Evolutionary conservation across 1,140 invertebrate genomes (phyloP).

Genomic region (Archivesica marissinica): DNA sequence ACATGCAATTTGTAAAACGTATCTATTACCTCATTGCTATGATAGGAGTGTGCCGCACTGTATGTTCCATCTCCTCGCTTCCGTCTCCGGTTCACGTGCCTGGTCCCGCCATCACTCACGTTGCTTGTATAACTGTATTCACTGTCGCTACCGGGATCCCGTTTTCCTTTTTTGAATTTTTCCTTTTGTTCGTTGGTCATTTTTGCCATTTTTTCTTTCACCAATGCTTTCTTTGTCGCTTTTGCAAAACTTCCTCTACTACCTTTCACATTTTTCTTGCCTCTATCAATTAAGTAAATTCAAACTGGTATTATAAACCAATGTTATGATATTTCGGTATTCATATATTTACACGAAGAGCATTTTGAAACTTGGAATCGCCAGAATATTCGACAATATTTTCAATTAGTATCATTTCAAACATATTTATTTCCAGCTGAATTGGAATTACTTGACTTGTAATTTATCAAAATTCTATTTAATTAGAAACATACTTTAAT

Average conservation of each 20-base stretch:
- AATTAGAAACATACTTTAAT: too few relatives aligned
- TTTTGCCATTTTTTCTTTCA: conserved; percentile 48
- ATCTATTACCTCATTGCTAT: conserved; percentile 75
- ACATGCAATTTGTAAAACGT: background rate
- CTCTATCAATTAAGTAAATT: conserved; percentile 13
- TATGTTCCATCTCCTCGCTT: conserved; percentile 81
- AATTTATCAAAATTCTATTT: too few relatives aligned
- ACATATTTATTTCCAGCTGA: too few relatives aligned
- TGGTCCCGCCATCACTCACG: conserved; percentile 81
- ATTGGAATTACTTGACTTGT: too few relatives aligned
- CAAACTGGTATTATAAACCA: too few relatives aligned
- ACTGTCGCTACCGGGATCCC: conserved; percentile 79
- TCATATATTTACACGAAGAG: too few relatives aligned
- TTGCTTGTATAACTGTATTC: conserved; percentile 81
- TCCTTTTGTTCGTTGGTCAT: conserved; percentile 69
- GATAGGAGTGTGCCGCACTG: conserved; percentile 80
- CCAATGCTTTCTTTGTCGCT: conserved; percentile 38
- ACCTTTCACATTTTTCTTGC: conserved; percentile 19
- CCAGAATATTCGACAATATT: too few relatives aligned
- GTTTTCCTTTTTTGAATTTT: conserved; percentile 72
- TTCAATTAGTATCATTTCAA: too few relatives aligned
- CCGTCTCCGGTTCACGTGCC: conserved; percentile 76
- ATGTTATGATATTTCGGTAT: too few relatives aligned
- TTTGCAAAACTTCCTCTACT: background rate
- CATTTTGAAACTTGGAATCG: too few relatives aligned